These are phyloP conservation scores for Amphimallon solstitiale DNA, from an alignment of 2,888 invertebrate species.

Conservation along the genomic window DNA sequence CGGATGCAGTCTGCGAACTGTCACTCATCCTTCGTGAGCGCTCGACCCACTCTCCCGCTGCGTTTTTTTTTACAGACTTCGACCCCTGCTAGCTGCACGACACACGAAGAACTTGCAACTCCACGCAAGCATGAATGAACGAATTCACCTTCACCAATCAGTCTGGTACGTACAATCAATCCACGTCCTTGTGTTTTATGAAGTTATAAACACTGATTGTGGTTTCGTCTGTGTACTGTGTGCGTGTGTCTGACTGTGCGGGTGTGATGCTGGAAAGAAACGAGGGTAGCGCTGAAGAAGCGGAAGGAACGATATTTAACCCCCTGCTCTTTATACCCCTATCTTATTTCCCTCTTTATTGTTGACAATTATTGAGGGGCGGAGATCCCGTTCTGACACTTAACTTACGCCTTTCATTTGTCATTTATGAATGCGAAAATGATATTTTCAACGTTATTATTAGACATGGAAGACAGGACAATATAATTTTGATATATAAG, in stretches of 20 bases:
- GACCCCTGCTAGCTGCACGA: conserved; percentile 41
- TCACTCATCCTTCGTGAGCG: conserved; percentile 29
- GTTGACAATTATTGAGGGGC: conserved; percentile 41
- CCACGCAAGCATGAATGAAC: conserved; percentile 38
- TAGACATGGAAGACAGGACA: too few relatives aligned
- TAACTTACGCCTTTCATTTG: conserved; percentile 36
- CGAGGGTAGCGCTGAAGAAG: background rate
- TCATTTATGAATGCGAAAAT: conserved; percentile 1
- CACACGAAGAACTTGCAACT: background rate
- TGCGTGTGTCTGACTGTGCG: too few relatives aligned
- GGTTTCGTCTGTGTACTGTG: conserved; percentile 44
- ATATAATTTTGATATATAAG: too few relatives aligned
- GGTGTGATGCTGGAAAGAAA: background rate
- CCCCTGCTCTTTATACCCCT: background rate
- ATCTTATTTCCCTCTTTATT: conserved; percentile 36
- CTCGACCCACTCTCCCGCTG: conserved; percentile 40
- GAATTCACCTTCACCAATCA: conserved; percentile 51
- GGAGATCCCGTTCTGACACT: conserved; percentile 23
- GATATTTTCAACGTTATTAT: background rate
- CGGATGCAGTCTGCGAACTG: conserved; percentile 41
- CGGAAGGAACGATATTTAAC: background rate
- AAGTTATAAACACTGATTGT: conserved; percentile 55
- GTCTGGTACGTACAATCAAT: conserved; percentile 28
- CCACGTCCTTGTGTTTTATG: conserved; percentile 52
- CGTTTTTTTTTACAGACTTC: too few relatives aligned